These are phyloP conservation scores for Eulithis prunata DNA, from an alignment of 2,888 invertebrate genomes.

Conservation along the genomic window DNA sequence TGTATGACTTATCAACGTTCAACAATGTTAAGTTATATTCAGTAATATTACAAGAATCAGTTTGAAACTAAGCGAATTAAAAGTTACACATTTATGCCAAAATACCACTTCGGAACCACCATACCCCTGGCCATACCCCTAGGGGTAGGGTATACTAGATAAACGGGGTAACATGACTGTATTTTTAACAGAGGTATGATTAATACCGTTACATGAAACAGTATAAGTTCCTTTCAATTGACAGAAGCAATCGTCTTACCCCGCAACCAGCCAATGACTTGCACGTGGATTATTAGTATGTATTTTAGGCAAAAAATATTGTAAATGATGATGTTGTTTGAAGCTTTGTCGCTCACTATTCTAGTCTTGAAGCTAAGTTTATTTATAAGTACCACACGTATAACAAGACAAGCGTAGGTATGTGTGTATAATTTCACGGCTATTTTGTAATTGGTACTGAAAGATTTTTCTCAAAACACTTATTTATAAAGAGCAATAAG, in stretches of 20 bases:
- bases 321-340: conserved; percentile 5
- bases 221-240: no score
- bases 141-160: no score
- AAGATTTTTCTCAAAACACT: background rate
- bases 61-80: no score
- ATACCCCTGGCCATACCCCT: no score
- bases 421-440: background rate
- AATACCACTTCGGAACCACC: no score
- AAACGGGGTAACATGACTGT: no score
- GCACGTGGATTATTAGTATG: conserved; percentile 7
- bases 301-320: conserved; percentile 12
- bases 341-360: conserved; percentile 19
- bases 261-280: conserved; percentile 2
- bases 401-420: background rate
- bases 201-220: no score
- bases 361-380: conserved; percentile 16
- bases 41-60: no score
- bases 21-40: background rate
- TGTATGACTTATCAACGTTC: background rate
- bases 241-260: no score
- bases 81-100: no score
- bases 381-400: background rate
- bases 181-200: no score
- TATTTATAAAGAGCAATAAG: background rate
- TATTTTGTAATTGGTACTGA: background rate